phyloP scores from a whole-genome alignment of 2,797 vertebrate species.

The Cryptoprocta ferox region DNA sequence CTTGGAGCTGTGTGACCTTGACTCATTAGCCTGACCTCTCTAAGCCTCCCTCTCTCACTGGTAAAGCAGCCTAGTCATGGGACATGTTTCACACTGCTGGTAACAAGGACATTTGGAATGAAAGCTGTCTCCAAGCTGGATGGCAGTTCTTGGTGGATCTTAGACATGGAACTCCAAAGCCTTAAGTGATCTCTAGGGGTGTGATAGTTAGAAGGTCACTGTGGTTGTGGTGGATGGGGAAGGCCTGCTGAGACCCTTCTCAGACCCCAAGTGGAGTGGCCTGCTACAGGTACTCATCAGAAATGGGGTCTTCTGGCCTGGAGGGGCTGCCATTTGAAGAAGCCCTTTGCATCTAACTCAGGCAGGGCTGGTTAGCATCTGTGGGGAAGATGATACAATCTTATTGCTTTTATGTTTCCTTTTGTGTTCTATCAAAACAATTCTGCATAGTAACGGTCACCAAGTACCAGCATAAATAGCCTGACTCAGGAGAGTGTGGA shows the following conservation, averaged over 20 bases:
- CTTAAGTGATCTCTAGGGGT: background rate
- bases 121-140: background rate
- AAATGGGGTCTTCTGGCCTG: background rate
- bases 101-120: background rate
- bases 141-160: background rate
- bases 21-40: background rate
- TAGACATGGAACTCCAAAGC: background rate
- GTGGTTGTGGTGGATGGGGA: background rate
- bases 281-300: background rate
- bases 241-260: background rate
- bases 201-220: no score
- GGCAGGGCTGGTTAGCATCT: background rate
- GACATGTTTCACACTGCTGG: background rate
- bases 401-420: slow-evolving; percentile 61
- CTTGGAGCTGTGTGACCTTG: background rate
- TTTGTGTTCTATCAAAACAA: slow-evolving; percentile 66
- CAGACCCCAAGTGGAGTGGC: fast-evolving
- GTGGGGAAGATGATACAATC: slow-evolving; percentile 31
- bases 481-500: slow-evolving; percentile 38
- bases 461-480: slow-evolving; percentile 74
- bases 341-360: background rate
- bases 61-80: background rate
- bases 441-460: slow-evolving; percentile 77
- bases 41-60: background rate
- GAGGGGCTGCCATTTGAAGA: background rate